phyloP scores from a whole-genome alignment of 2,113 vertebrate species.

The Sander vitreus region DNA sequence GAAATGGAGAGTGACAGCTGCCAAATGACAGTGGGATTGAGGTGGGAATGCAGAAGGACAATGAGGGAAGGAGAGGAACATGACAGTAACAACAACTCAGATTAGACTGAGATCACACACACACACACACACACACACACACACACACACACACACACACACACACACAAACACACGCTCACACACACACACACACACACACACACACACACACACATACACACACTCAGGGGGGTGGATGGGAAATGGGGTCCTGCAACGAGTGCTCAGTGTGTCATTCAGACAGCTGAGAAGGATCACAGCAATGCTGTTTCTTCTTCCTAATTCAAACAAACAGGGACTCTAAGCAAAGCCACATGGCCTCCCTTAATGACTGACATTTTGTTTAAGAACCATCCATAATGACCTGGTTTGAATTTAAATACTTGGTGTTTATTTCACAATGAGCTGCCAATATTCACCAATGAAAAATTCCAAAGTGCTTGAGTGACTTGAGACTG shows the following conservation, averaged over 20 bases:
- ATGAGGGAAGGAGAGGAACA: conserved; percentile 89
- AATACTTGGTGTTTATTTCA: conserved; percentile 79
- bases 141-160: conserved; percentile 37
- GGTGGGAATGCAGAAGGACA: conserved; percentile 86
- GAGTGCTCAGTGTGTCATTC: conserved; percentile 54
- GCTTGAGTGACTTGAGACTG: conserved; percentile 67
- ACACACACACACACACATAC: neutral
- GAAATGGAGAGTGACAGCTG: conserved; percentile 90
- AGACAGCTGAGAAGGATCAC: conserved; percentile 61
- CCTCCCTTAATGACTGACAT: conserved; percentile 81
- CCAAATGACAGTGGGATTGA: conserved; percentile 89
- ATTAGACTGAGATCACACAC: conserved; percentile 85
- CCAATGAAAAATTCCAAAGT: conserved; percentile 73
- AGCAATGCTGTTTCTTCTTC: conserved; percentile 69
- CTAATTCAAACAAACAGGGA: conserved; percentile 79
- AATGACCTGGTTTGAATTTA: conserved; percentile 80
- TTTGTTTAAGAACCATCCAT: conserved; percentile 83
- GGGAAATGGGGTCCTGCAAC: conserved; percentile 42
- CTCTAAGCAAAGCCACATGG: conserved; percentile 85
- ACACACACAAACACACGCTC: conserved; percentile 20
- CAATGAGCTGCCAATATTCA: conserved; percentile 76
- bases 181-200: neutral
- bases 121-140: neutral
- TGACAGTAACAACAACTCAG: conserved; percentile 92
- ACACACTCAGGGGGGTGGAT: conserved; percentile 29